These are phyloP conservation scores for Drosophila kuntzei DNA, from an alignment of 2,888 invertebrate genomes.

Conservation along the genomic window DNA sequence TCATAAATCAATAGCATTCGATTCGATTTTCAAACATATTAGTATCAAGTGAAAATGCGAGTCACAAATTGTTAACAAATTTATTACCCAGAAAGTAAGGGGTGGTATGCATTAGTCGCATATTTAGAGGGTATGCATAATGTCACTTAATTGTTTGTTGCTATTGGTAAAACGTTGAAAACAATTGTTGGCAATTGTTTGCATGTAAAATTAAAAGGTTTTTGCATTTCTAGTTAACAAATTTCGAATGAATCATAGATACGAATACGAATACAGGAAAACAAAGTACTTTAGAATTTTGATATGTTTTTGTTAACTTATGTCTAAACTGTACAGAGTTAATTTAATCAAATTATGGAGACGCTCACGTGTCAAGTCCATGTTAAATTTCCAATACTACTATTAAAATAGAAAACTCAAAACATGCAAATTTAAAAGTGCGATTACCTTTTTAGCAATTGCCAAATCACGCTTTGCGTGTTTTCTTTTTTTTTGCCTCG, in stretches of 20 bases:
- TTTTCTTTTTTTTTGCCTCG: slow-evolving; percentile 4
- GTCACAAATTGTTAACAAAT: neutral
- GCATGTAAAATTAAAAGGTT: slow-evolving; percentile 16
- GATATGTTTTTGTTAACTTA: neutral
- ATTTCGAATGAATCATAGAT: slow-evolving; percentile 3
- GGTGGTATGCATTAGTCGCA: slow-evolving; percentile 4
- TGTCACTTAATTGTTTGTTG: slow-evolving; percentile 13
- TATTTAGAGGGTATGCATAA: slow-evolving; percentile 20
- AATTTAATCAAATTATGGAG: slow-evolving; percentile 4
- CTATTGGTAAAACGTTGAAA: neutral
- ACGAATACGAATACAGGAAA: neutral
- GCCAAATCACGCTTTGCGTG: slow-evolving; percentile 41
- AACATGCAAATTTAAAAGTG: slow-evolving; percentile 11
- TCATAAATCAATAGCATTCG: slow-evolving; percentile 1
- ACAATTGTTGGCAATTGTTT: slow-evolving; percentile 1
- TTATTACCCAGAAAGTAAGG: slow-evolving; percentile 16
- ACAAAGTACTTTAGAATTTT: neutral
- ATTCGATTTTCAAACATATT: slow-evolving; percentile 5
- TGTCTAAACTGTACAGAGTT: neutral
- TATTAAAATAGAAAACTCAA: neutral
- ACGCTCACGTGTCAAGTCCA: neutral
- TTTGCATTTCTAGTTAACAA: slow-evolving; percentile 13
- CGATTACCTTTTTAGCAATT: slow-evolving; percentile 3
- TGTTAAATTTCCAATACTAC: neutral
- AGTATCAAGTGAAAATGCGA: slow-evolving; percentile 1